A percentile compares a stretch with the other conserved stretches of the same genome.
Conservation (phyloP, 2,888 invertebrate genomes). For the Strigamia maritima region DNA sequence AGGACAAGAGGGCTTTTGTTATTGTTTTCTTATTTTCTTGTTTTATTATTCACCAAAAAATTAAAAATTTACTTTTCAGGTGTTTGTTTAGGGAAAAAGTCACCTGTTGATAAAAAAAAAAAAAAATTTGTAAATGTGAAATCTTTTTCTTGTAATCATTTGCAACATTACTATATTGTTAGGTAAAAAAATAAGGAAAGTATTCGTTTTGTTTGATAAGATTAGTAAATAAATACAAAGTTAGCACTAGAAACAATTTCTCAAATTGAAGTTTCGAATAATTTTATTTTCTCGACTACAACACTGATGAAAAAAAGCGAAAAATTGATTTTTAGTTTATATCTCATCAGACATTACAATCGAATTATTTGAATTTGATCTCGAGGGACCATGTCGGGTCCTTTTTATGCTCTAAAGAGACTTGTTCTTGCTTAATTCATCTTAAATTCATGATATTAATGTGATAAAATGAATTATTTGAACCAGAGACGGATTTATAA, state of each 20-base stretch:
- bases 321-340: too few relatives aligned
- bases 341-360: too few relatives aligned
- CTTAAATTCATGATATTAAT: too few relatives aligned
- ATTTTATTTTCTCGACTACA: background rate
- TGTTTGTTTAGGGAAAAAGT: background rate
- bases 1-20: background rate
- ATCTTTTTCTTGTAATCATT: conserved; percentile 20
- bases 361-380: too few relatives aligned
- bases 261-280: background rate
- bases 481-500: too few relatives aligned
- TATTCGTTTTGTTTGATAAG: conserved; percentile 13
- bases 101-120: background rate
- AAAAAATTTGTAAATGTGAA: background rate
- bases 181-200: background rate
- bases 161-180: conserved; percentile 16
- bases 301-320: too few relatives aligned
- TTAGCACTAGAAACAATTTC: background rate
- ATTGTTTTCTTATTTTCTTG: background rate
- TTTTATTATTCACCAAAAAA: background rate
- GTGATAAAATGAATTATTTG: too few relatives aligned
- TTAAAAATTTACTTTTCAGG: background rate
- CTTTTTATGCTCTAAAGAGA: too few relatives aligned
- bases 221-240: conserved; percentile 16
- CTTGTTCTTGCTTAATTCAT: too few relatives aligned
- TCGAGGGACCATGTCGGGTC: too few relatives aligned